Base-by-base conservation (phyloP, 2,888 invertebrate species). In the Cheilosia scutellata region DNA sequence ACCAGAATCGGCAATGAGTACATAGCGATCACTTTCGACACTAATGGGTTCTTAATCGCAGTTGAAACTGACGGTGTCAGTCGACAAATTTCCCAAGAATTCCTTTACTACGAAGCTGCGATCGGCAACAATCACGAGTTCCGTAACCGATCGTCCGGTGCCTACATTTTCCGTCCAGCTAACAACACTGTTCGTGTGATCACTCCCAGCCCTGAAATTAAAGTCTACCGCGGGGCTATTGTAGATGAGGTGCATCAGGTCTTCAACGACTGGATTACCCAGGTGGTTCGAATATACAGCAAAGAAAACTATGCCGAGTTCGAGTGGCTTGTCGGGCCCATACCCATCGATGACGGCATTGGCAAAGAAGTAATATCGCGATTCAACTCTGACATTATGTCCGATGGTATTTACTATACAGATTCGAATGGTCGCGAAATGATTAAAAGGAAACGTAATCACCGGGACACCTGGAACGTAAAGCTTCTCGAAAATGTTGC, bases 391-490 rank as follows among this genome's bases (percentile, higher is more conserved):
- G 92, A 94, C 37, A 90, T 97, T 0, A 89, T 94, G 0, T 95
- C 95, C 0, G 93, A 94, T 0, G 94, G 94, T 0, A 93, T 93
- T 0, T 99, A 99, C 91, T 98, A 95, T 90, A 99, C 99, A 0
- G 99, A 99, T 91, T 96, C 98, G 0, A 99, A 99, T 91, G 99
- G 98, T 0, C 93, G 99, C 20, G 97, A 98, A 91, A 94, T 96
- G 91, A 90, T 98, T 33, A 94, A 95, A 89, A 93, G 98, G 7
- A 84, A 89, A 13, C 90, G 95, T 33, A 93, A 96, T 89, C 93
- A 94, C 80, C 93, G 98, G 11, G 96, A 96, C 0, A 96, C 97
- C 0, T 99, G 96, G 95, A 93, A 94, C 7, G 88, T 95, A 0
- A 93, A 94, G 0, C 89, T 97, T 47, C 91, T 93, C 0, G 98